Evolutionary conservation across 2,888 invertebrate species (phyloP).

Genomic region (Hofmannophila pseudospretella): DNA sequence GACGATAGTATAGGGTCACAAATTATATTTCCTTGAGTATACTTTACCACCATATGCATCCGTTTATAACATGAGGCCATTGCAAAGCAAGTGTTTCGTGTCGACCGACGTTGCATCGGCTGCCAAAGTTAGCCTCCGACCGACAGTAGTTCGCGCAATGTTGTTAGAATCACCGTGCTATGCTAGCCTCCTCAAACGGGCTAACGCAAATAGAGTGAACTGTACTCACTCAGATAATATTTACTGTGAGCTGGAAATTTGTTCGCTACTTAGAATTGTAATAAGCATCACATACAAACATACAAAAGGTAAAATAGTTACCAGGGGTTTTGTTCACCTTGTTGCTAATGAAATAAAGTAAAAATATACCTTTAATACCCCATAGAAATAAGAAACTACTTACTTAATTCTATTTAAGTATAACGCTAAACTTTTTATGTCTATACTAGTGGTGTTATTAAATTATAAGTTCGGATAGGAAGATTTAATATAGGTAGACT

Average conservation of each 20-base stretch:
- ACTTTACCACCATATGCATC: too few species aligned
- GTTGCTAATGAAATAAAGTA: constrained; percentile 7
- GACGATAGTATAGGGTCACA: too few species aligned
- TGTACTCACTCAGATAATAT: constrained; percentile 21
- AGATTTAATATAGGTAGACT: too few species aligned
- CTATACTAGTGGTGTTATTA: too few species aligned
- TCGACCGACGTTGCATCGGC: not conserved
- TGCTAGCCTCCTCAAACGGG: constrained; percentile 20
- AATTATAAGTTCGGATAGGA: too few species aligned
- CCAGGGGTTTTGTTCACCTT: constrained; percentile 38
- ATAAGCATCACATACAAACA: too few species aligned
- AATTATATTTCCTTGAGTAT: too few species aligned
- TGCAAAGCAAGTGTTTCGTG: not conserved
- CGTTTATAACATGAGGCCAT: too few species aligned
- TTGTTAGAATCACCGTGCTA: constrained; percentile 7
- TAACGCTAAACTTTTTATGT: too few species aligned
- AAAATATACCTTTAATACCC: constrained; percentile 2
- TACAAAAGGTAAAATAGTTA: constrained; percentile 32
- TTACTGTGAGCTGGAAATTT: constrained; percentile 24
- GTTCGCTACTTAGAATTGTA: constrained; percentile 22
- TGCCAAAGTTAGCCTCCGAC: not conserved
- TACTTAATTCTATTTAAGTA: too few species aligned
- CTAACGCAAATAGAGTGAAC: constrained; percentile 20
- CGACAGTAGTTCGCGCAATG: not conserved
- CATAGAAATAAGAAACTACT: too few species aligned